Evolutionary conservation across 2,888 invertebrate genomes (phyloP).

Genomic region (Suillia variegata): DNA sequence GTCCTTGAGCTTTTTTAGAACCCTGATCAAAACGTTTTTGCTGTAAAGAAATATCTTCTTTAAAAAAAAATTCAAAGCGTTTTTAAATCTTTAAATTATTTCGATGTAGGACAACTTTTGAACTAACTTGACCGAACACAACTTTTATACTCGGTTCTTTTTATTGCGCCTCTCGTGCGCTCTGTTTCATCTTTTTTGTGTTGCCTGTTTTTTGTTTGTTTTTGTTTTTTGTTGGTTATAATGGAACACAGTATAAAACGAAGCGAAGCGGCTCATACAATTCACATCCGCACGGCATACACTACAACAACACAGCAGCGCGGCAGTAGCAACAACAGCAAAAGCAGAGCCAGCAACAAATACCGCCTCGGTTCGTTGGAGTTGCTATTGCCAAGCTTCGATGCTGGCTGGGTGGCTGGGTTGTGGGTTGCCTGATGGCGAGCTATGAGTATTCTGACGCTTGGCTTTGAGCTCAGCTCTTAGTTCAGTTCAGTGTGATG

Average conservation of each 20-base stretch:
- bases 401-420: too few relatives aligned
- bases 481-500: conserved; percentile 41
- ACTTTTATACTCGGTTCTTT: not conserved
- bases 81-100: too few relatives aligned
- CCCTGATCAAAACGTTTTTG: too few relatives aligned
- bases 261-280: not conserved
- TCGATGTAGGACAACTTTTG: too few relatives aligned
- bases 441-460: conserved; percentile 14
- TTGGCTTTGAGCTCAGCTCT: conserved; percentile 36
- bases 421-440: conserved; percentile 31
- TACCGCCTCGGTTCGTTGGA: conserved; percentile 13
- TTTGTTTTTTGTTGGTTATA: too few relatives aligned
- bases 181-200: conserved; percentile 9
- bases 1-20: too few relatives aligned
- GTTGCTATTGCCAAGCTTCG: conserved; percentile 27
- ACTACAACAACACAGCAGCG: not conserved
- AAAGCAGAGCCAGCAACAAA: not conserved
- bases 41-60: too few relatives aligned
- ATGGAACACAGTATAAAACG: conserved; percentile 6
- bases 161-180: conserved; percentile 8
- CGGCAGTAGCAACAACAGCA: not conserved
- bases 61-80: too few relatives aligned
- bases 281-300: conserved; percentile 2
- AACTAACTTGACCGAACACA: too few relatives aligned
- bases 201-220: too few relatives aligned